A percentile compares a stretch with the other conserved stretches of the same genome.
Evolutionary conservation across 2,797 vertebrate species (phyloP).

Genomic region (Sebastes hubbsi): DNA sequence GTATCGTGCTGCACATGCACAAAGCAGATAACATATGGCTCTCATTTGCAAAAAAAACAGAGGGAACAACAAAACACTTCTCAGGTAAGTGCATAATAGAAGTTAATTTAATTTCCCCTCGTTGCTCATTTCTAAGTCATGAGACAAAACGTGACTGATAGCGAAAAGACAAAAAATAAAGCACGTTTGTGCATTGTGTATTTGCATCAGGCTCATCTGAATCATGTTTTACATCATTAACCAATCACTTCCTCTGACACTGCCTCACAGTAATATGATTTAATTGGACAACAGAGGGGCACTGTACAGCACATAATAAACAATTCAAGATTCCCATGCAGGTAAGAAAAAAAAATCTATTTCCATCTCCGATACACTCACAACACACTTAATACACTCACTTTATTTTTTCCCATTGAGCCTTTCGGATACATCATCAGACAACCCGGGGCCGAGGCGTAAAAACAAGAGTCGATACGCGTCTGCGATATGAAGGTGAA

Average conservation of each 20-base stretch:
- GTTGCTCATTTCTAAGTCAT: slow-evolving; percentile 45
- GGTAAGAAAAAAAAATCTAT: slow-evolving; percentile 45
- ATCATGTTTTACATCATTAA: slow-evolving; percentile 44
- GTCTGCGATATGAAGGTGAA: slow-evolving; percentile 79
- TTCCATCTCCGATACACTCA: slow-evolving; percentile 15
- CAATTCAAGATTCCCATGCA: slow-evolving; percentile 45
- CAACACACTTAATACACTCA: slow-evolving; percentile 39
- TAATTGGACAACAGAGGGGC: slow-evolving; percentile 67
- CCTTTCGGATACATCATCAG: slow-evolving; percentile 39
- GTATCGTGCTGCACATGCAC: not conserved
- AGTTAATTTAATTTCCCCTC: slow-evolving; percentile 51
- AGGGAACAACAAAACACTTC: slow-evolving; percentile 38
- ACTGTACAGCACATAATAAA: slow-evolving; percentile 36
- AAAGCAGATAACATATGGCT: slow-evolving; percentile 40
- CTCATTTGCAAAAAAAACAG: slow-evolving; percentile 29
- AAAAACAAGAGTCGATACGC: slow-evolving; percentile 72
- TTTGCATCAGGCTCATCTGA: slow-evolving; percentile 13
- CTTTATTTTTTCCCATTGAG: slow-evolving; percentile 46
- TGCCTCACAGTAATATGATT: slow-evolving; percentile 55
- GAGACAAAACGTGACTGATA: slow-evolving; percentile 31
- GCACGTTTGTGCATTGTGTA: not conserved
- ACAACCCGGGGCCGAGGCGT: slow-evolving; percentile 32
- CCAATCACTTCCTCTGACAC: slow-evolving; percentile 45
- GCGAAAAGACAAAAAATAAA: not conserved
- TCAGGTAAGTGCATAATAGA: slow-evolving; percentile 45